Base-by-base conservation (phyloP, 2,888 invertebrate species). In the Metallyticus violacea region DNA sequence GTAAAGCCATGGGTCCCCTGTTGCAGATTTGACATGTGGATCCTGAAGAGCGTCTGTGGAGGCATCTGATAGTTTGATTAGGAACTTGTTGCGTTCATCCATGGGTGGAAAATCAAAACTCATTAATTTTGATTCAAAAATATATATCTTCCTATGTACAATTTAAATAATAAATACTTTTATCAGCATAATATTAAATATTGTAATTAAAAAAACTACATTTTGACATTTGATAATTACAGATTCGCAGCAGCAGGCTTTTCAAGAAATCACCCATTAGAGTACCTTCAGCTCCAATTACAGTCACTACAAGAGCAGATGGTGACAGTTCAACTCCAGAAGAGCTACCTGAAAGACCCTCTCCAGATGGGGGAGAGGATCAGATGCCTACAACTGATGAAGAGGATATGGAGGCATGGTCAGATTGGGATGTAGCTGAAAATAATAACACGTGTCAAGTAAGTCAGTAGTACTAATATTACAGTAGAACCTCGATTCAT, bases 351-450 rank as follows among this genome's bases (percentile, higher is more conserved):
- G 95, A 96, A 91, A 93, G 97, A 87, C 95, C 96, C 15, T 95
- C 97, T 62, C 97, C 97, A 0, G 97, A 97, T 89, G 97, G 97
- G 3, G 97, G 97, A 6, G 97, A 97, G 92, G 96, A 95, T 88
- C 93, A 94, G 88, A 92, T 91, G 85, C 91, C 90, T 86, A 90
- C 90, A 89, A 91, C 92, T 81, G 91, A 92, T 30, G 94, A 94
- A 87, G 95, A 95, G 89, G 95, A 96, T 90, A 89, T 87, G 1
- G 95, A 95, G 86, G 94, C 94, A 78, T 97, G 97, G 97, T 96
- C 96, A 85, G 97, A 97, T 91, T 97, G 97, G 97, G 97, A 96
- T 80, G 87, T 25, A 7, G 22, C 83, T 15, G 83, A 77, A 15
- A 86, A 81, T 77, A 77, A 30, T 3, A 62, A 15, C 4, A 7